Evolutionary conservation across 2,888 invertebrate genomes (phyloP).

Genomic region (Drosophila seclusa): DNA sequence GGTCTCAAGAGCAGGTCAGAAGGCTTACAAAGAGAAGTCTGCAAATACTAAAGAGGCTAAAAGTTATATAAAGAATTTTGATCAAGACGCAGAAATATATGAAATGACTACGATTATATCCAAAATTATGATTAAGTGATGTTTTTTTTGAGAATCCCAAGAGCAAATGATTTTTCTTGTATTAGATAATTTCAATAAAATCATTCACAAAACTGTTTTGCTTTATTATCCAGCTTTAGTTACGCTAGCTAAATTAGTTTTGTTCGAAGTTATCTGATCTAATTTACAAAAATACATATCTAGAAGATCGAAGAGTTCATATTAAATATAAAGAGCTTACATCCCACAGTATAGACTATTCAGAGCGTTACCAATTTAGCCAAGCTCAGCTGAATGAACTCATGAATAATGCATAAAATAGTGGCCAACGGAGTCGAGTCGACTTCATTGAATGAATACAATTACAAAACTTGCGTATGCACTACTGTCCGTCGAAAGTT

Average conservation of each 20-base stretch:
- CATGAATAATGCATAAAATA: constrained; percentile 69
- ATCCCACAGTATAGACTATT: constrained; percentile 28
- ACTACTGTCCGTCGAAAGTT: constrained; percentile 66
- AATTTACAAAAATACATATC: constrained; percentile 20
- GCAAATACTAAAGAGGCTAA: not conserved
- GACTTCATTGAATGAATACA: constrained; percentile 78
- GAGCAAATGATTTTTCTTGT: not conserved
- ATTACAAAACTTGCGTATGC: constrained; percentile 74
- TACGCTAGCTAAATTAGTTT: not conserved
- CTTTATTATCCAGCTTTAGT: not conserved
- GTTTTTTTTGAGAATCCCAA: not conserved
- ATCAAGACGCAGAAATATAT: not conserved
- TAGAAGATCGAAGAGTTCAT: constrained; percentile 23
- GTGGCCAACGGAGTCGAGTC: constrained; percentile 46
- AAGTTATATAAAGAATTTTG: not conserved
- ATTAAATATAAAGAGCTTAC: constrained; percentile 33
- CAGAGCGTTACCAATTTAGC: constrained; percentile 22
- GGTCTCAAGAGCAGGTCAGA: not conserved
- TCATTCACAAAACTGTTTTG: not conserved
- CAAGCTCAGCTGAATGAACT: constrained; percentile 39
- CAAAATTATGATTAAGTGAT: not conserved
- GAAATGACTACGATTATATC: not conserved
- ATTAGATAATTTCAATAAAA: not conserved
- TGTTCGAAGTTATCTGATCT: not conserved
- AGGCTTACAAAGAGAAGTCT: not conserved